Base-by-base conservation (phyloP, 2,888 invertebrate genomes). In the Stenotaenia linearis region DNA sequence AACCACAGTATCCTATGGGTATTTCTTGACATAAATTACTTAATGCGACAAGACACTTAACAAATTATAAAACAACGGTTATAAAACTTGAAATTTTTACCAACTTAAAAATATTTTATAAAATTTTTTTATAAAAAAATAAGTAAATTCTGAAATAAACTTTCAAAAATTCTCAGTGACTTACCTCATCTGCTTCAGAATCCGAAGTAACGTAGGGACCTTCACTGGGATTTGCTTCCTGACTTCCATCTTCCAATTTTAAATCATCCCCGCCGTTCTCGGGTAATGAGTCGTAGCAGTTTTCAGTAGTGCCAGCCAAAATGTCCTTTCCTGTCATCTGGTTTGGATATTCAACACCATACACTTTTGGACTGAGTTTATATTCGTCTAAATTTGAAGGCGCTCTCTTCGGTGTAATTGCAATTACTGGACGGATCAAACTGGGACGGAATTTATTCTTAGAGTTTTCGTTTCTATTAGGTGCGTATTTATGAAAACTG, bases 341-440 rank as follows among this genome's bases (percentile, higher is more conserved):
- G 18, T 21, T 75, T 9, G 79, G 79, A 37, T 45, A 83, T 84
- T 0, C 89, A 85, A 88, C 83, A n/a, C 88, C 88, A 84, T 90
- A 91, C 35, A 91, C 91, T 86, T 91, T 91, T 0, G 91, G 91
- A 83, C 91, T 91, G 18, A 91, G 86, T 84, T 91, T 91, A 82
- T 89, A 88, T 21, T 35, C 35, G 1, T 7, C 30, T 30, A 81
- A 80, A 18, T 82, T 50, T 6, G 81, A 80, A n/a, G 81, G 80
- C 50, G 81, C 80, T 15, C 79, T 23, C 2, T 30, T 40, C n/a
- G 45, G 74, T 30, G 35, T 45, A 4, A 78, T 28, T 0, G 74
- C 40, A 0, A 61, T 61, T 37, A 56, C 15, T 18, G 40, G 77
- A n/a, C 25, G 18, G 7, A 37, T 40, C 1, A 23, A 6, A 21